Base-by-base conservation (phyloP, 2,888 invertebrate genomes). In the Octodonta nipae region DNA sequence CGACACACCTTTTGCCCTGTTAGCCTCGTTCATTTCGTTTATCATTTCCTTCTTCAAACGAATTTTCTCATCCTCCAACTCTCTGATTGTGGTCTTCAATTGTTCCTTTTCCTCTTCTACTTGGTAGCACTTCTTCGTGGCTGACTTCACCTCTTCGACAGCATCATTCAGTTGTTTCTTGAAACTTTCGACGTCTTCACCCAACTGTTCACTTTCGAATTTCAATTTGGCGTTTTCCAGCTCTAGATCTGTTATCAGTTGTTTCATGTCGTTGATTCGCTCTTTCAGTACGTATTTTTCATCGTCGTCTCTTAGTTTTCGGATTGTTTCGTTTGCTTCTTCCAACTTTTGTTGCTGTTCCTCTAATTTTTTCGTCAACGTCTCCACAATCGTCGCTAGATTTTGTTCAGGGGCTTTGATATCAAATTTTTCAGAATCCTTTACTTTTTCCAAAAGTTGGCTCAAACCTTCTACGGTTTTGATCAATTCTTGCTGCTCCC, bases 41-140 rank as follows among this genome's bases (percentile, higher is more conserved):
- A 47, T 47, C 45, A 50, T 49, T 15, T 46, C 46, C 28, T 47
- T 47, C 30, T 49, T 49, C 13, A 50, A 29, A 24, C 37, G 38
- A 5, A 47, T 34, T 25, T 47, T 46, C 15, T 49, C 47, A 17
- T 45, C 41, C 34, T 49, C 47, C 24, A 47, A 28, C 4, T 47
- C 42, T 3, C 45, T 44, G 14, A 50, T 41, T 7, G 15, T 28
- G 11, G 35, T 26, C 31, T 48, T 49, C 15, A 48, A 25, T 17
- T 35, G 29, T 17, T 48, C 44, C 11, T 34, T 45, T 26, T 49
- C 46, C 8, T 46, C 43, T 40, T 49, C 49, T 1, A 46, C 32
- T 3, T 34, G 34, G 16, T 32, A 42, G 31, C 34, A 38, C 22
- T 41, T 41, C 32, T 42, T 43, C 8, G 38, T 39, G 7, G 35